Conservation (phyloP, 1,140 invertebrate genomes). For the Hypsibius dujardini region DNA sequence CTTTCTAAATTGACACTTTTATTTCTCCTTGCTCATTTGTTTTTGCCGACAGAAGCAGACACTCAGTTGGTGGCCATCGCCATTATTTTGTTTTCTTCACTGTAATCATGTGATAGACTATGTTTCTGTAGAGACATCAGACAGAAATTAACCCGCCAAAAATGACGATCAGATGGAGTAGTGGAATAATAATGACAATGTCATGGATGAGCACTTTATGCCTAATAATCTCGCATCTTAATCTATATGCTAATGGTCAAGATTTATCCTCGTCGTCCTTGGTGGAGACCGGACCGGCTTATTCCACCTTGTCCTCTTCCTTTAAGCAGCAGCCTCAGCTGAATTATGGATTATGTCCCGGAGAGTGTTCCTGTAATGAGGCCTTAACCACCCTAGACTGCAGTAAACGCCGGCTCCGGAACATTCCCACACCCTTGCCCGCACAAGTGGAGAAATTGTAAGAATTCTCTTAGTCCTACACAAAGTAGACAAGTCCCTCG, state of each 20-base stretch:
- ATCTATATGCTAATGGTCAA: conserved; percentile 7
- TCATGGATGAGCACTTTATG: too few species aligned
- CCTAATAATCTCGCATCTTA: neutral
- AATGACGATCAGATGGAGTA: too few species aligned
- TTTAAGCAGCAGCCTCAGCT: neutral
- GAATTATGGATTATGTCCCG: conserved; percentile 15
- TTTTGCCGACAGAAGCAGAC: too few species aligned
- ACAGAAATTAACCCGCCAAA: too few species aligned
- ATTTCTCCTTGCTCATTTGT: too few species aligned
- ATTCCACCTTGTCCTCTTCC: neutral
- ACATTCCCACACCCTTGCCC: neutral
- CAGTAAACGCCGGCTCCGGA: neutral
- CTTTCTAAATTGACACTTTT: too few species aligned
- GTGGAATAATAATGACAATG: too few species aligned
- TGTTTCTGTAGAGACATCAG: too few species aligned
- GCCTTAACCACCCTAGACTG: neutral
- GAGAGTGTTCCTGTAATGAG: neutral
- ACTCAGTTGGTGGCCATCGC: too few species aligned
- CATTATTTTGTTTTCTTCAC: too few species aligned
- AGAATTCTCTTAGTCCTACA: neutral
- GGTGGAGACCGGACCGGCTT: neutral
- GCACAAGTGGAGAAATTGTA: conserved; percentile 7
- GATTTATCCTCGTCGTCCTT: neutral
- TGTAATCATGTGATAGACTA: too few species aligned
- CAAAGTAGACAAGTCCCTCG: neutral